phyloP scores from a whole-genome alignment of 2,888 invertebrate species.

The Patella depressa region DNA sequence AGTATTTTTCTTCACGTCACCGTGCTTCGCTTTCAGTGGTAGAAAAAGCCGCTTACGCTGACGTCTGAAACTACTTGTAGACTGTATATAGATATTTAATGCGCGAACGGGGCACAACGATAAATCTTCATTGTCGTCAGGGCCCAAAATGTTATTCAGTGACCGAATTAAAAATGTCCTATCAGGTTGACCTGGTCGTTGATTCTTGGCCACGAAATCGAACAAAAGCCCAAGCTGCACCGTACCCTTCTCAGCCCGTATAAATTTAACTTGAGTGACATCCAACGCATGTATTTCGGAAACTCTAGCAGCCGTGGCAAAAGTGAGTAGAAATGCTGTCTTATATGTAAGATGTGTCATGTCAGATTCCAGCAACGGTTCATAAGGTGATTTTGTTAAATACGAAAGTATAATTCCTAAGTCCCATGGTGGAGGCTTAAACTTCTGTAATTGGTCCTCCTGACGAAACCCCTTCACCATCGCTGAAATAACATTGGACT shows the following conservation, averaged over 20 bases:
- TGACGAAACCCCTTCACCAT: not conserved
- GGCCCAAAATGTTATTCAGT: not conserved
- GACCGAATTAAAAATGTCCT: not conserved
- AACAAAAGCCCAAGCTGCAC: not conserved
- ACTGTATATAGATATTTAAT: not conserved
- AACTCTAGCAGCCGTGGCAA: constrained; percentile 13
- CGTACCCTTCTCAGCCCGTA: not conserved
- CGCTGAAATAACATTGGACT: not conserved
- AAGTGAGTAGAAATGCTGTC: constrained; percentile 8
- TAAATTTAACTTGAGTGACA: not conserved
- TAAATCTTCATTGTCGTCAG: not conserved
- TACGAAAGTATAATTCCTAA: not conserved
- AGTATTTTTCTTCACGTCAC: not conserved
- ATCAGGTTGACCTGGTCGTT: not conserved
- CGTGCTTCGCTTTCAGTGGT: not conserved
- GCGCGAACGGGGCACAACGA: not conserved
- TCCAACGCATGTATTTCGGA: constrained; percentile 13
- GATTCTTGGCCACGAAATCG: constrained; percentile 8
- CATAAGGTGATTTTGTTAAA: not conserved
- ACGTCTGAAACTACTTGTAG: not conserved
- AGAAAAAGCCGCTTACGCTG: not conserved
- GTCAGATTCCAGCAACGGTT: not conserved
- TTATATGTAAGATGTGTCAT: not conserved
- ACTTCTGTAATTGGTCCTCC: not conserved
- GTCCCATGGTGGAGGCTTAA: not conserved